Conservation (phyloP, 2,888 invertebrate genomes). For the Sesia apiformis region DNA sequence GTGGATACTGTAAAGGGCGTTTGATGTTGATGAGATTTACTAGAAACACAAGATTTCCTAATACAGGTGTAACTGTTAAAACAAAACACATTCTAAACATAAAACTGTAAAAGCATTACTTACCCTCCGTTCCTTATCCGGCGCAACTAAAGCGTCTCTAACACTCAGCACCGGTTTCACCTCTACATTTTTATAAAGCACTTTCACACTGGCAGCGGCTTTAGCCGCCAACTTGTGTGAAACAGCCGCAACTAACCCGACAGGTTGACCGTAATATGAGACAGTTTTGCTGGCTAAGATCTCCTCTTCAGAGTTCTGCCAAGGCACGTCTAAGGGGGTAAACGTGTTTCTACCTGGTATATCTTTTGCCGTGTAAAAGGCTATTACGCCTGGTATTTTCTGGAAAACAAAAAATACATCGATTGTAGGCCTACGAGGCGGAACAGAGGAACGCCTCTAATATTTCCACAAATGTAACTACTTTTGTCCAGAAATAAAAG, state of each 20-base stretch:
- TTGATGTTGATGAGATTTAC: too few species aligned
- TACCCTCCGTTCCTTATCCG: conserved; percentile 53
- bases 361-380: conserved; percentile 78
- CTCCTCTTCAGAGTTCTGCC: conserved; percentile 53
- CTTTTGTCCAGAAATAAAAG: too few species aligned
- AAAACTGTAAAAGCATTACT: conserved; percentile 12
- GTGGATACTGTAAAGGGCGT: too few species aligned
- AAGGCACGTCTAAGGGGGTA: conserved; percentile 46
- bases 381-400: conserved; percentile 79
- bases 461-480: too few species aligned
- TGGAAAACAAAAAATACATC: conserved; percentile 30
- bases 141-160: conserved; percentile 63
- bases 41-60: too few species aligned
- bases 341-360: conserved; percentile 81
- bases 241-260: conserved; percentile 82
- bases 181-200: conserved; percentile 65
- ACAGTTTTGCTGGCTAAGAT: conserved; percentile 71
- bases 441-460: too few species aligned
- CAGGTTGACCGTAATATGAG: conserved; percentile 80
- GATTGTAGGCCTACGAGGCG: too few species aligned
- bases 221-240: conserved; percentile 56
- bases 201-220: conserved; percentile 53
- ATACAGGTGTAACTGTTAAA: too few species aligned
- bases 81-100: too few species aligned
- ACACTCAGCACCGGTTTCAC: conserved; percentile 56